These are phyloP conservation scores for Hycleus phaleratus DNA, from an alignment of 1,140 invertebrate genomes.

Conservation along the genomic window DNA sequence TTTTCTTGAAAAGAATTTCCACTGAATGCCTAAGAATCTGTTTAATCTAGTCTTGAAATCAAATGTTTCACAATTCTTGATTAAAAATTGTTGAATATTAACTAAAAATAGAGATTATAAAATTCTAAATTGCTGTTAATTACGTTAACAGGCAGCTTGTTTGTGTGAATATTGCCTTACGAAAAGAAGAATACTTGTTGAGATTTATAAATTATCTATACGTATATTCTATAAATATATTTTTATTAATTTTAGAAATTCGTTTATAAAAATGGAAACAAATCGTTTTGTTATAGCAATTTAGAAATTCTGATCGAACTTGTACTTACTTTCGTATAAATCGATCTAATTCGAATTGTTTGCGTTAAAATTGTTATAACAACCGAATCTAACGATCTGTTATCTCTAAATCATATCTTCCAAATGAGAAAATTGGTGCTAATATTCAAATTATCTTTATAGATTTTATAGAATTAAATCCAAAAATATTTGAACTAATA, in stretches of 20 bases:
- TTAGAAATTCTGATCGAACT: not conserved
- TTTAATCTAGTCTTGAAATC: slow-evolving; percentile 4
- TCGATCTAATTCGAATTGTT: not conserved
- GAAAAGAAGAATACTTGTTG: slow-evolving; percentile 2
- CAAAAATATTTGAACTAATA: too few species aligned
- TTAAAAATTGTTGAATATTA: too few species aligned
- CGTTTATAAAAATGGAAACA: not conserved
- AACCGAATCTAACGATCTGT: not conserved
- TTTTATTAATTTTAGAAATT: slow-evolving; percentile 1
- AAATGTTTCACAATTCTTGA: not conserved
- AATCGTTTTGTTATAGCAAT: not conserved
- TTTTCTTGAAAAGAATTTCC: too few species aligned
- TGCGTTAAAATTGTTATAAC: not conserved
- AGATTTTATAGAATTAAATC: too few species aligned
- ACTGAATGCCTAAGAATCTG: too few species aligned
- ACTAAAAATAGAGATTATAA: too few species aligned
- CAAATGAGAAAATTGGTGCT: too few species aligned
- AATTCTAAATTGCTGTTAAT: too few species aligned
- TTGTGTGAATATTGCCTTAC: slow-evolving; percentile 11
- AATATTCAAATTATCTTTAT: too few species aligned
- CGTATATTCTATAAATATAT: slow-evolving; percentile 1
- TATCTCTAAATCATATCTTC: too few species aligned
- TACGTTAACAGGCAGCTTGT: slow-evolving; percentile 1
- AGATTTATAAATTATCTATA: slow-evolving; percentile 10
- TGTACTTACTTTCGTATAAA: not conserved